phyloP scores from a whole-genome alignment of 2,113 vertebrate genomes.

The Girardinichthys multiradiatus region DNA sequence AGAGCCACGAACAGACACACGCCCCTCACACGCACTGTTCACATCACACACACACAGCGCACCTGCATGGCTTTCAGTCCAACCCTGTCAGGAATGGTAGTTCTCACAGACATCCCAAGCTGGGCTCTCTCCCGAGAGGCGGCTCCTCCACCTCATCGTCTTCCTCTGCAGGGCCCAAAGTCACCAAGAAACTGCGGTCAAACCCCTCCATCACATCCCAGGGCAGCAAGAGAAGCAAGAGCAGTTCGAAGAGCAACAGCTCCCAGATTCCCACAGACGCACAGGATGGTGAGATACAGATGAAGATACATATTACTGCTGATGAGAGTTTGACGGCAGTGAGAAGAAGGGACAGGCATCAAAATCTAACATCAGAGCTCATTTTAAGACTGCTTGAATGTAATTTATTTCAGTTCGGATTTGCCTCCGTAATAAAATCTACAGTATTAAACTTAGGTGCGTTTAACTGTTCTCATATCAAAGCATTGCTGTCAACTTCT shows the following conservation, averaged over 20 bases:
- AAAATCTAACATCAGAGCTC: constrained; percentile 6
- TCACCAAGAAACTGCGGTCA: constrained; percentile 85
- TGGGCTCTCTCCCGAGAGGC: constrained; percentile 74
- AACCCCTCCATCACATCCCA: constrained; percentile 93
- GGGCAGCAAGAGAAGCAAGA: constrained; percentile 91
- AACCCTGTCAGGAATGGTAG: constrained; percentile 71
- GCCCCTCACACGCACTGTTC: constrained; percentile 62
- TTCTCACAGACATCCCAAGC: constrained; percentile 68
- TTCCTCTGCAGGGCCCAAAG: constrained; percentile 74
- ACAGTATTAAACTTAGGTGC: no score
- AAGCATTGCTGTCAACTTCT: no score
- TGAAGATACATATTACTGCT: background rate
- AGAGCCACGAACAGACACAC: constrained; percentile 65
- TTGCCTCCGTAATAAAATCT: no score
- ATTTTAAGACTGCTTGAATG: background rate
- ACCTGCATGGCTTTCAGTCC: constrained; percentile 53
- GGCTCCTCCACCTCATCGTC: constrained; percentile 78
- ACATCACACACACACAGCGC: constrained; percentile 54
- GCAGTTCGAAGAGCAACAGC: constrained; percentile 88
- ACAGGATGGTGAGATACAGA: constrained; percentile 86
- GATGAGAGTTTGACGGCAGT: background rate
- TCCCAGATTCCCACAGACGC: constrained; percentile 93
- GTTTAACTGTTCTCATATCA: no score
- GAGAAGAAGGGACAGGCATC: background rate
- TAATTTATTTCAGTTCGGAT: no score